Conservation (phyloP, 2,888 invertebrate genomes). For the Ornithoptera alexandrae region DNA sequence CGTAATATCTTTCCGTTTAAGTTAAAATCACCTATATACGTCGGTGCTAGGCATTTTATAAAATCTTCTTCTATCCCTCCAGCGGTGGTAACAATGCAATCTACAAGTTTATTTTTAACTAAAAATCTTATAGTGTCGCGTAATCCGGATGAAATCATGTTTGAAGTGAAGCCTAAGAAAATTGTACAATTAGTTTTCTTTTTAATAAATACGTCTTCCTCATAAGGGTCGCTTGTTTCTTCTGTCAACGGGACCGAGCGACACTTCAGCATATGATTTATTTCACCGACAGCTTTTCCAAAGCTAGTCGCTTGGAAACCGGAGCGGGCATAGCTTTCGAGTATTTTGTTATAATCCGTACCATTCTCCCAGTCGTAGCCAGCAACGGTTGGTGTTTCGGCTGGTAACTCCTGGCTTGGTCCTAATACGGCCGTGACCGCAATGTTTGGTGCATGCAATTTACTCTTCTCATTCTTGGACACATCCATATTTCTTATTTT, state of each 20-base stretch:
- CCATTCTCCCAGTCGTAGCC: conserved; percentile 98
- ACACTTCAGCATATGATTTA: conserved; percentile 93
- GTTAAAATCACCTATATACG: conserved; percentile 94
- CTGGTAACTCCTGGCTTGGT: conserved; percentile 83
- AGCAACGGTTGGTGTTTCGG: conserved; percentile 83
- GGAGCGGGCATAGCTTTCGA: conserved; percentile 87
- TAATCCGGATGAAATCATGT: conserved; percentile 96
- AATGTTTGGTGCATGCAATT: conserved; percentile 64
- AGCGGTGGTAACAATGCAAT: conserved; percentile 98
- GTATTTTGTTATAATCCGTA: conserved; percentile 89
- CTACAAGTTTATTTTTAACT: conserved; percentile 85
- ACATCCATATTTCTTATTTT: conserved; percentile 51
- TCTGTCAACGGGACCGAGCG: conserved; percentile 84
- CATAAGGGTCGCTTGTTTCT: conserved; percentile 83
- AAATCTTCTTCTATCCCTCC: conserved; percentile 99
- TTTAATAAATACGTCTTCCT: conserved; percentile 89
- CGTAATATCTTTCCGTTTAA: conserved; percentile 89
- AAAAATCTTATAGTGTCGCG: conserved; percentile 93
- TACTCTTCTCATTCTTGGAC: conserved; percentile 46
- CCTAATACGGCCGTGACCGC: conserved; percentile 86
- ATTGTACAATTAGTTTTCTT: conserved; percentile 93
- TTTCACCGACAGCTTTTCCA: conserved; percentile 93
- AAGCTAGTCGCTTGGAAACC: conserved; percentile 99
- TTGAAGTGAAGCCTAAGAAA: conserved; percentile 98
- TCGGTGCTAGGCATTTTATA: conserved; percentile 98